A percentile compares a stretch with the other conserved stretches of the same genome.
Conservation (phyloP, 2,113 vertebrate species). For the Myanophis thanlyinensis region DNA sequence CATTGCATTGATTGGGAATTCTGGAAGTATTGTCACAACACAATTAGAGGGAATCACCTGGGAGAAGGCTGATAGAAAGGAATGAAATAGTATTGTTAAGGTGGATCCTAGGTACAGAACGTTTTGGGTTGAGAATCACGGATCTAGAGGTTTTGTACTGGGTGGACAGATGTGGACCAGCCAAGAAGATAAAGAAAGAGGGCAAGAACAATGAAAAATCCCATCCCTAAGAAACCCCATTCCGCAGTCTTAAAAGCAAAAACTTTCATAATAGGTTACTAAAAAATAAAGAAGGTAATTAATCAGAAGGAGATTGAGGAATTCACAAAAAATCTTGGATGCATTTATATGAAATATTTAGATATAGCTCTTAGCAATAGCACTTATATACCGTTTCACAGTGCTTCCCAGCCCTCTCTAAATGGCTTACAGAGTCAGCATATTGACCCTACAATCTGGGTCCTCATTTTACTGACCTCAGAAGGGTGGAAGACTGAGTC, state of each 20-base stretch:
- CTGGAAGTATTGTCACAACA: not conserved
- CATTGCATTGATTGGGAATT: not conserved
- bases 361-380: not conserved
- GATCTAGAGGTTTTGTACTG: not conserved
- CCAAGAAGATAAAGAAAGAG: not conserved
- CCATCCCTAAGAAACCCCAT: not conserved
- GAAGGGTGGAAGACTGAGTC: too few species aligned
- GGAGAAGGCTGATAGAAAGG: not conserved
- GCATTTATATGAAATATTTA: not conserved
- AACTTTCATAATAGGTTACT: not conserved
- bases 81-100: not conserved
- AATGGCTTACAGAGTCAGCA: not conserved
- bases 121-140: not conserved
- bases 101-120: not conserved
- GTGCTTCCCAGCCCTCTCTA: not conserved
- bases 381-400: not conserved
- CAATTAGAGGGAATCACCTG: not conserved
- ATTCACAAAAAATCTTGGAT: not conserved
- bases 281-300: not conserved
- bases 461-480: too few species aligned
- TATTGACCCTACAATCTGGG: too few species aligned
- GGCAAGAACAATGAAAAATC: not conserved
- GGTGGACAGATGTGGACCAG: not conserved
- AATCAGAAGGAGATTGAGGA: not conserved
- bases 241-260: not conserved